Percentiles rank a stretch among this genome's conserved stretches.
phyloP scores from a whole-genome alignment of 1,140 invertebrate species.

The Leptonema lineaticorne region DNA sequence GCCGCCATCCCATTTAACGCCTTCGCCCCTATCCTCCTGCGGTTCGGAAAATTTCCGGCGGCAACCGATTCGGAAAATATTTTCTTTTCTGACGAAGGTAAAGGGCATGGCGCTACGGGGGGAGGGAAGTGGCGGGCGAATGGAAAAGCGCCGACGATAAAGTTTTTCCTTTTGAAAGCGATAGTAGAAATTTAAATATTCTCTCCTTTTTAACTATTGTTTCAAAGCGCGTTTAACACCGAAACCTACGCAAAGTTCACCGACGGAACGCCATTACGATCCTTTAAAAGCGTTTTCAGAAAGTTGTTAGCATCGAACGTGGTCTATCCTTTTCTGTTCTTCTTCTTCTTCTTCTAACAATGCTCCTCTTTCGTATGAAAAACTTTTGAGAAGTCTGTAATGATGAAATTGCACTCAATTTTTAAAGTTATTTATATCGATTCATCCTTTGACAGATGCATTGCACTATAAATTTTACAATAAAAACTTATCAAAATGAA shows the following conservation, averaged over 20 bases:
- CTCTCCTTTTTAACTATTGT: conserved; percentile 10
- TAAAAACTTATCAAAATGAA: too few relatives aligned
- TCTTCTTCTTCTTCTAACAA: too few relatives aligned
- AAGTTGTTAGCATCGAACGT: conserved; percentile 1
- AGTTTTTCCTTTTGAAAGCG: conserved; percentile 13
- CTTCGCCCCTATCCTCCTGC: too few relatives aligned
- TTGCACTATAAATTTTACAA: too few relatives aligned
- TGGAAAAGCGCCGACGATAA: neutral
- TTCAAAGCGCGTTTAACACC: conserved; percentile 13
- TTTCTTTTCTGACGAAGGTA: too few relatives aligned
- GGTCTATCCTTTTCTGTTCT: neutral
- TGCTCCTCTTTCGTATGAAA: too few relatives aligned
- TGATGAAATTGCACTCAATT: too few relatives aligned
- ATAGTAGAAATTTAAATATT: conserved; percentile 18
- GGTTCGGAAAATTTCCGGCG: neutral
- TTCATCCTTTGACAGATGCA: too few relatives aligned
- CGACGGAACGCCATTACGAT: neutral
- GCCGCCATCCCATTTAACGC: neutral
- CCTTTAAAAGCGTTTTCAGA: conserved; percentile 5
- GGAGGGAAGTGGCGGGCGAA: neutral
- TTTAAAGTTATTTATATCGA: too few relatives aligned
- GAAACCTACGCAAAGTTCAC: conserved; percentile 13
- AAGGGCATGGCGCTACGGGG: too few relatives aligned
- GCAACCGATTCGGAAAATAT: too few relatives aligned
- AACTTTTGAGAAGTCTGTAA: too few relatives aligned